Evolutionary conservation across 2,797 vertebrate species (phyloP), one percentile per base, ranked within the genome.

Genomic region (Sebastes taczanowskii): DNA sequence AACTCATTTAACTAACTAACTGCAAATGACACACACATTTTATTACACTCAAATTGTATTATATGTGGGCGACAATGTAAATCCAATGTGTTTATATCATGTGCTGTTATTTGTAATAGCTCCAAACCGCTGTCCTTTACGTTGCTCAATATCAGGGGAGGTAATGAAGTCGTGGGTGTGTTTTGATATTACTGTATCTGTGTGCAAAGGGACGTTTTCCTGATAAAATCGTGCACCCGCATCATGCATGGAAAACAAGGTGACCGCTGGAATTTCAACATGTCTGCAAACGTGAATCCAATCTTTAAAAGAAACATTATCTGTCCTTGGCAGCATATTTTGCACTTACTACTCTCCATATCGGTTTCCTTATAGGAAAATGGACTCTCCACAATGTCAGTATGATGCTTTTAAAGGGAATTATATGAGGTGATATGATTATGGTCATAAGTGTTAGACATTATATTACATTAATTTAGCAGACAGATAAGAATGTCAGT

Each of bases 221-320:
- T 62, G 79, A 84, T 80, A 71, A 60, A 27, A 77, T 64, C 59
- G 1, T 6, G 6, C 11, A n/a, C 5, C 58, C 27, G 65, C 35
- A 79, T 76, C 11, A 61, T 20, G 71, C 59, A 22, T 29, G 4
- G 22, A 35, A 61, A 61, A 59, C 49, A 86, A 88, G 79, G 73
- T 80, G 72, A 82, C 78, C 11, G 49, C 71, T 72, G 27, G 49
- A 75, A 0, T 52, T 61, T 71, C 58, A 23, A 38, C 23, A 27
- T 7, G 18, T 35, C 66, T 42, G 34, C 62, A 67, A 52, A 59
- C 23, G 63, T 55, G 18, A 58, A 72, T 80, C 46, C 11, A 18
- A 71, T 70, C 27, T 46, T 67, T 35, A 27, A 53, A 42, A 29
- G 20, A 53, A 32, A 23, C 52, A 6, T 25, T 16, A 34, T 76